Percentiles rank a stretch among this genome's conserved stretches.
Evolutionary conservation across 2,888 invertebrate species (phyloP).

Genomic region (Amphipoea oculea): DNA sequence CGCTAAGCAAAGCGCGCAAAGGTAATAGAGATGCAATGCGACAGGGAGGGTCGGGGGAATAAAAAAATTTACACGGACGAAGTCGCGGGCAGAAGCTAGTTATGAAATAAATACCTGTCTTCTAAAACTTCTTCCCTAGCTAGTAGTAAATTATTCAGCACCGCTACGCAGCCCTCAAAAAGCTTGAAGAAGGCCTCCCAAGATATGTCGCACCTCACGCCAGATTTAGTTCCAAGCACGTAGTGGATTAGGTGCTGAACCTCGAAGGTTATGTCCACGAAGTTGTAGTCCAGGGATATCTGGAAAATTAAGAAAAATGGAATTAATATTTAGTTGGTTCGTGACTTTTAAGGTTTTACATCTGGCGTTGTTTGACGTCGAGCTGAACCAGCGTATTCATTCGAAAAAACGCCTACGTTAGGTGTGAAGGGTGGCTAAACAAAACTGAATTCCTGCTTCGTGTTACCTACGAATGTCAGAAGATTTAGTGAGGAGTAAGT

Average conservation of each 20-base stretch:
- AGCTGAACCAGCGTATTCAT: too few species aligned
- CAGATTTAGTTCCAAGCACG: constrained; percentile 72
- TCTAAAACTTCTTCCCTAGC: constrained; percentile 86
- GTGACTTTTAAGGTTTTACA: too few species aligned
- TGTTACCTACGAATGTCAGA: background rate
- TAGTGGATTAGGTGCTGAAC: constrained; percentile 79
- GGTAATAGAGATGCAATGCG: too few species aligned
- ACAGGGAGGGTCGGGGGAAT: too few species aligned
- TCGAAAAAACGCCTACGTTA: too few species aligned
- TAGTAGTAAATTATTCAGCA: constrained; percentile 82
- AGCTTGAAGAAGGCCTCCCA: constrained; percentile 80
- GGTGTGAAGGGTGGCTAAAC: too few species aligned
- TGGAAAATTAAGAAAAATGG: constrained; percentile 68
- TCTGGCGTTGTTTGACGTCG: too few species aligned
- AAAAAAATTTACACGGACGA: too few species aligned
- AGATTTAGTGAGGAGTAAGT: background rate
- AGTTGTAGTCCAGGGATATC: constrained; percentile 85
- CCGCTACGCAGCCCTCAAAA: constrained; percentile 76
- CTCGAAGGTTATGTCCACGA: constrained; percentile 84
- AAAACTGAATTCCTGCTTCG: background rate
- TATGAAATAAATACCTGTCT: constrained; percentile 76
- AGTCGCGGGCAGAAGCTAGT: too few species aligned
- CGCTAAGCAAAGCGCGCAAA: too few species aligned
- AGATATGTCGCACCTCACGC: constrained; percentile 73
- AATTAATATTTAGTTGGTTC: background rate